Percentiles rank a stretch among this genome's conserved stretches.
Evolutionary conservation across 2,113 vertebrate genomes (phyloP).

Genomic region (Merops nubicus): DNA sequence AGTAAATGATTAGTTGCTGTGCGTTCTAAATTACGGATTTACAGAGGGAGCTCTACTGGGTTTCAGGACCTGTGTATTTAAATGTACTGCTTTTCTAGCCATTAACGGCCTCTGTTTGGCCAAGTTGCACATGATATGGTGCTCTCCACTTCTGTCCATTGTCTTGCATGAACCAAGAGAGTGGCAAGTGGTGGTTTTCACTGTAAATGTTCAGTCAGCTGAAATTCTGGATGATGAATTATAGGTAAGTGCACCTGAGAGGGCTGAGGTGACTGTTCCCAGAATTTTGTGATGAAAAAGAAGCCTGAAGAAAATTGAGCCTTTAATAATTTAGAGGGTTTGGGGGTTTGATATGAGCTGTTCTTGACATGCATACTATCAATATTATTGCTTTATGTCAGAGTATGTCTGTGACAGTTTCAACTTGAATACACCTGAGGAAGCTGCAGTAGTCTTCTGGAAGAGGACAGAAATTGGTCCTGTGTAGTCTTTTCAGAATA

Average conservation of each 20-base stretch:
- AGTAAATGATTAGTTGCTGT: background rate
- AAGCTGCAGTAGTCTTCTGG: background rate
- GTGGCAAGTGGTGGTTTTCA: background rate
- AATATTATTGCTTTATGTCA: background rate
- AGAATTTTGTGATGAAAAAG: conserved; percentile 24
- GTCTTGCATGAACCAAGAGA: background rate
- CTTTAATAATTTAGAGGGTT: conserved; percentile 36
- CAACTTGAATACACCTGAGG: background rate
- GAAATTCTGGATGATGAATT: conserved; percentile 37
- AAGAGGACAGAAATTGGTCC: background rate
- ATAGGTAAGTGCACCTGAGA: conserved; percentile 26
- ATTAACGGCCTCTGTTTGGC: background rate
- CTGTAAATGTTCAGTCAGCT: background rate
- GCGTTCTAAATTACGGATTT: background rate
- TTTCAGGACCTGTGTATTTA: background rate
- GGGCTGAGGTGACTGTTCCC: conserved; percentile 27
- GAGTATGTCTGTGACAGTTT: background rate
- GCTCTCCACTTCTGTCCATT: background rate
- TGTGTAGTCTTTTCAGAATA: background rate
- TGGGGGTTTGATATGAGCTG: background rate
- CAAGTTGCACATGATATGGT: background rate
- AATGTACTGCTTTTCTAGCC: background rate
- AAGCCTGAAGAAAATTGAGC: conserved; percentile 15
- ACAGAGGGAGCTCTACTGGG: background rate
- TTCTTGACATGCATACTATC: background rate